A percentile compares a stretch with the other conserved stretches of the same genome.
These are phyloP conservation scores for Lacerta agilis DNA, from an alignment of 2,797 vertebrate genomes.

Conservation along the genomic window DNA sequence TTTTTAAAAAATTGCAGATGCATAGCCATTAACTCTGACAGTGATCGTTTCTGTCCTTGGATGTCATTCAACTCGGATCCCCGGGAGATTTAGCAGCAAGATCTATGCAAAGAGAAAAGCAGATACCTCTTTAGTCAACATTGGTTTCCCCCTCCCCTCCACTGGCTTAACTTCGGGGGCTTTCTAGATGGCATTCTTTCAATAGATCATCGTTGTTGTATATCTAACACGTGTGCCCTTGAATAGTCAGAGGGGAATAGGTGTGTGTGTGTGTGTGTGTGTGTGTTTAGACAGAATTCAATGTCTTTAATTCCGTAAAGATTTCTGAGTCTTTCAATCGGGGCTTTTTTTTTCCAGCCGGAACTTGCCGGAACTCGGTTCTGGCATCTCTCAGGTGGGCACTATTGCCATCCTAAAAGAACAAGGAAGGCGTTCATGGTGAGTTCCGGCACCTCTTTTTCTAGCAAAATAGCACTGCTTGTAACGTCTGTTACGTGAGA, in stretches of 20 bases:
- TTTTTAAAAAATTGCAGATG: constrained; percentile 4
- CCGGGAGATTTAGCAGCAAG: background rate
- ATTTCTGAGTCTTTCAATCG: background rate
- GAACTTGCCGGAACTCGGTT: too few species aligned
- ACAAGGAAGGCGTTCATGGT: too few species aligned
- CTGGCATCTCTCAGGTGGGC: too few species aligned
- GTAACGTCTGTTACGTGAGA: background rate
- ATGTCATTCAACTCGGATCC: constrained; percentile 12
- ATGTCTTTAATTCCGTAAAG: background rate
- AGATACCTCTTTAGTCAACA: rapidly evolving
- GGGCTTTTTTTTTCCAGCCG: too few species aligned
- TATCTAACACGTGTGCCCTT: background rate
- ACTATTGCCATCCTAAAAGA: too few species aligned
- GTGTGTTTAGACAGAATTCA: background rate
- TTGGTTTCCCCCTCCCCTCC: background rate
- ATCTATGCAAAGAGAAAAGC: background rate
- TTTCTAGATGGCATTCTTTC: background rate
- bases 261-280: background rate
- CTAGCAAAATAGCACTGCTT: too few species aligned
- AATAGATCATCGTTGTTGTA: rapidly evolving
- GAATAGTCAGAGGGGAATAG: background rate
- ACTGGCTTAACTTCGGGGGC: background rate
- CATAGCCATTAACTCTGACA: constrained; percentile 22
- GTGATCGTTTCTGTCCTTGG: background rate
- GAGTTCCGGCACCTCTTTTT: too few species aligned